Conservation (phyloP, 92 coral and sea anemone genomes). For the Palythoa grandis region DNA sequence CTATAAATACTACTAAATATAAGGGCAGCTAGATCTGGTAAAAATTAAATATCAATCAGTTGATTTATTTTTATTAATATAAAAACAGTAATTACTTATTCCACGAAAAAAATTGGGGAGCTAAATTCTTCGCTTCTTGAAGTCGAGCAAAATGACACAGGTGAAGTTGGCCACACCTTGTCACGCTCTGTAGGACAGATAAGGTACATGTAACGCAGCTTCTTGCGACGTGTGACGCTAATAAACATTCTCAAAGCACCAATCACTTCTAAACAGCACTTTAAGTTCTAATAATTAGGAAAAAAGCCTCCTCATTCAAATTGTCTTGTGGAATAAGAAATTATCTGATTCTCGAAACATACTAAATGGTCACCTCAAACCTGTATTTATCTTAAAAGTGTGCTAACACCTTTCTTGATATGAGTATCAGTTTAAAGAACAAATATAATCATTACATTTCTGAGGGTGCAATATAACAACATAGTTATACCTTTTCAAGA, state of each 20-base stretch:
- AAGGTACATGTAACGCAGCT: not conserved
- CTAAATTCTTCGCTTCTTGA: not conserved
- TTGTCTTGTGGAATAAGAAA: constrained; percentile 1
- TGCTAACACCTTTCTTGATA: not conserved
- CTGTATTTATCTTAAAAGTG: not conserved
- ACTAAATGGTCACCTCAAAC: not conserved
- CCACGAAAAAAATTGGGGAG: not conserved
- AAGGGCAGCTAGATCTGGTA: too few relatives aligned
- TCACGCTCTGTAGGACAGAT: too few relatives aligned
- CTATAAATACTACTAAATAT: too few relatives aligned
- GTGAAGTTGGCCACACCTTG: not conserved
- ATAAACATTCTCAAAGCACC: not conserved
- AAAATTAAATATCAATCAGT: too few relatives aligned
- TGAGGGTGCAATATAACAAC: too few relatives aligned
- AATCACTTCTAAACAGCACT: not conserved
- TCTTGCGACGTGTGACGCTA: not conserved
- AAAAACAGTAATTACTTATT: not conserved
- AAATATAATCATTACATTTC: too few relatives aligned
- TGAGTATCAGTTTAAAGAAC: not conserved
- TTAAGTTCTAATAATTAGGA: not conserved
- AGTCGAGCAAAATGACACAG: not conserved
- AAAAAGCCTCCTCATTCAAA: not conserved
- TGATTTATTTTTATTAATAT: too few relatives aligned
- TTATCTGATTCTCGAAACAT: not conserved
- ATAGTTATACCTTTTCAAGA: too few relatives aligned